These are phyloP conservation scores for Mormyrus iriodes DNA, from an alignment of 2,113 vertebrate species.

Conservation along the genomic window DNA sequence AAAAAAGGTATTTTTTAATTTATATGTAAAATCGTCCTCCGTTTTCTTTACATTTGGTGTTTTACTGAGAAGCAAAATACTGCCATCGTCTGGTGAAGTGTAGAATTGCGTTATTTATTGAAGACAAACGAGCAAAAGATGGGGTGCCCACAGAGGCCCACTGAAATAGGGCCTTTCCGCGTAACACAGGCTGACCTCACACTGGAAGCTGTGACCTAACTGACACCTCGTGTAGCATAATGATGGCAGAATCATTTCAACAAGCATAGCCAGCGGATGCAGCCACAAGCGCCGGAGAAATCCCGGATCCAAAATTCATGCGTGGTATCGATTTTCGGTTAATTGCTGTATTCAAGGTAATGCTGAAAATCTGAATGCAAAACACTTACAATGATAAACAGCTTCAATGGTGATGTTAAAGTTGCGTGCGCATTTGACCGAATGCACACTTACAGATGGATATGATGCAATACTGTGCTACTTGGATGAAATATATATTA, in stretches of 20 bases:
- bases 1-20: neutral
- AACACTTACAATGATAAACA: neutral
- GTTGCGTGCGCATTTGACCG: neutral
- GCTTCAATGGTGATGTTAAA: neutral
- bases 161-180: neutral
- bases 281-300: slow-evolving; percentile 70
- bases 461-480: neutral
- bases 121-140: neutral
- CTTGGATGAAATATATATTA: neutral
- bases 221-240: neutral
- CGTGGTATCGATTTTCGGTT: slow-evolving; percentile 95
- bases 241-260: too few species aligned
- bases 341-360: slow-evolving; percentile 92
- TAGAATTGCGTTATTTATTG: neutral
- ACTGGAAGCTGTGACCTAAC: neutral
- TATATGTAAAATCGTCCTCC: neutral
- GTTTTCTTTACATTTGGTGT: neutral
- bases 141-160: neutral
- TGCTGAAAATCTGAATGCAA: slow-evolving; percentile 50
- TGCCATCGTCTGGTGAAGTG: slow-evolving; percentile 35
- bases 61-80: slow-evolving; percentile 19
- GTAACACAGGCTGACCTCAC: neutral
- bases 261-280: slow-evolving; percentile 49
- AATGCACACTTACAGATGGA: neutral
- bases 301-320: slow-evolving; percentile 76